phyloP scores from a whole-genome alignment of 2,888 invertebrate species.

The Pediacus dermestoides region DNA sequence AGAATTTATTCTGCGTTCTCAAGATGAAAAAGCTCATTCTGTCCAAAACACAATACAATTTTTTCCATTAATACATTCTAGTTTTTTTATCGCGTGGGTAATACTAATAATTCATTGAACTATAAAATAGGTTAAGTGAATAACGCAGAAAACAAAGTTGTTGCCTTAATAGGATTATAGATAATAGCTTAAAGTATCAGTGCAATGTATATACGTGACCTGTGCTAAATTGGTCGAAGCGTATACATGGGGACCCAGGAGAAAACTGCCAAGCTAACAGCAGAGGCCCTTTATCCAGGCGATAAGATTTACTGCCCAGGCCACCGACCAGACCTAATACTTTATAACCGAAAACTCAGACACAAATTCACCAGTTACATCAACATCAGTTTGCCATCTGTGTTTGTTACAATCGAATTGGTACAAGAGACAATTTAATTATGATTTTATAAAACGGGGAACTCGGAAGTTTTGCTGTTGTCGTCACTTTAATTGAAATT shows the following conservation, averaged over 20 bases:
- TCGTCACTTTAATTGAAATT: too few species aligned
- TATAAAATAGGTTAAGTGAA: too few species aligned
- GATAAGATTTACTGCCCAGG: slow-evolving; percentile 36
- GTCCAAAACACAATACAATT: too few species aligned
- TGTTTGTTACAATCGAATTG: not conserved
- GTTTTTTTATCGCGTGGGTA: too few species aligned
- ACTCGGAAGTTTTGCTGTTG: too few species aligned
- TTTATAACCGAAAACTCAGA: slow-evolving; percentile 31
- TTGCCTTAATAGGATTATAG: slow-evolving; percentile 12
- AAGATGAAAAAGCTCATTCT: too few species aligned
- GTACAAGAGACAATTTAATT: too few species aligned
- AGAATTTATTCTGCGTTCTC: too few species aligned
- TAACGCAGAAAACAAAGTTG: slow-evolving; percentile 2
- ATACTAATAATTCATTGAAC: too few species aligned
- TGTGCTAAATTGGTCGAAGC: slow-evolving; percentile 26
- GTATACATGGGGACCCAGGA: slow-evolving; percentile 29
- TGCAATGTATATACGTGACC: slow-evolving; percentile 28
- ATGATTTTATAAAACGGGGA: too few species aligned
- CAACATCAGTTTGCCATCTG: slow-evolving; percentile 17
- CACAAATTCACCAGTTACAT: slow-evolving; percentile 27
- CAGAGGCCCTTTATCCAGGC: slow-evolving; percentile 32
- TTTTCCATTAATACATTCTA: too few species aligned
- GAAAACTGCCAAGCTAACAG: slow-evolving; percentile 28
- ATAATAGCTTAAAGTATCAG: slow-evolving; percentile 22
- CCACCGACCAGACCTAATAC: slow-evolving; percentile 33